These are phyloP conservation scores for Recurvirostra avosetta DNA, from an alignment of 2,113 vertebrate species.

Conservation along the genomic window DNA sequence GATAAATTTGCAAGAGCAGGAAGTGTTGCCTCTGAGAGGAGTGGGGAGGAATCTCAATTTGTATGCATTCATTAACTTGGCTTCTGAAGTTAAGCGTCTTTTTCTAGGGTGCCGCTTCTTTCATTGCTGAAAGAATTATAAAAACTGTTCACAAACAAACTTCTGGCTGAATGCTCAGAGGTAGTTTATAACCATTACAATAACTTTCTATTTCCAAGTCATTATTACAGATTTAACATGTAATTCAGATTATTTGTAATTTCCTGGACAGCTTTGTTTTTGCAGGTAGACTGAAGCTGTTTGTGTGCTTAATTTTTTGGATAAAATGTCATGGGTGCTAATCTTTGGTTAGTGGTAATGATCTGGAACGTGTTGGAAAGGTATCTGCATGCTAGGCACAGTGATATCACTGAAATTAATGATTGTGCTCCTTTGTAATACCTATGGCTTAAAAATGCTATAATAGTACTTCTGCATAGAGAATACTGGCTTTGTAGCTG, in stretches of 20 bases:
- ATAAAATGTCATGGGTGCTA: slow-evolving; percentile 66
- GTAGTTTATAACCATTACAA: background rate
- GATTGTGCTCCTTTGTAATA: slow-evolving; percentile 68
- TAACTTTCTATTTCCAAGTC: background rate
- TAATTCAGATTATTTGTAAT: background rate
- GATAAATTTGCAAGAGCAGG: slow-evolving; percentile 54
- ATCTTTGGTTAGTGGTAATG: slow-evolving; percentile 65
- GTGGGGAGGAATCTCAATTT: slow-evolving; percentile 54
- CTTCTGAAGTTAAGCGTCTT: background rate
- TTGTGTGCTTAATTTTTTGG: background rate
- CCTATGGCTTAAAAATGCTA: background rate
- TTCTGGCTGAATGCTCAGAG: background rate
- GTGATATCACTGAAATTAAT: slow-evolving; percentile 59
- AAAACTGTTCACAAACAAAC: background rate
- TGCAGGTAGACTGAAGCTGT: slow-evolving; percentile 75
- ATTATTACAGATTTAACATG: background rate
- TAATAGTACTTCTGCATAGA: background rate
- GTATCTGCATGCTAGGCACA: slow-evolving; percentile 50
- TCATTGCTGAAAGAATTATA: background rate
- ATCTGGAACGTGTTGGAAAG: slow-evolving; percentile 58
- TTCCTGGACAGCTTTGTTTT: background rate
- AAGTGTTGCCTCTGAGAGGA: slow-evolving; percentile 42
- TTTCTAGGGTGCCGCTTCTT: background rate
- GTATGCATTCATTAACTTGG: slow-evolving; percentile 40
- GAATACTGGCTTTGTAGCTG: background rate